Conservation (phyloP, 2,888 invertebrate genomes). For the Campoplex nolae region DNA sequence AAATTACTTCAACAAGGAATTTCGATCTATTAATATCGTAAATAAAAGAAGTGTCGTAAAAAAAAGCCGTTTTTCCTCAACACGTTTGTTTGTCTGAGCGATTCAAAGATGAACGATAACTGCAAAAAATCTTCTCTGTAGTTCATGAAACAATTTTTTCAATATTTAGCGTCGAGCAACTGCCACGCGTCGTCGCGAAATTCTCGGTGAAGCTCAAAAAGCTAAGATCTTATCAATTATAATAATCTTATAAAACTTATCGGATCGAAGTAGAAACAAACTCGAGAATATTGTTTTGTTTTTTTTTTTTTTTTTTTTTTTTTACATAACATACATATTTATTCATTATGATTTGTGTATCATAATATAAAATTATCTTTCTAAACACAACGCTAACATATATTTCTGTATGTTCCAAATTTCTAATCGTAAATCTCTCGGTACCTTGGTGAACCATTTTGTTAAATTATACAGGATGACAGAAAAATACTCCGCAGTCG, state of each 20-base stretch:
- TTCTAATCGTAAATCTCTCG: constrained; percentile 43
- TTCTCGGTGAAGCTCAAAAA: neutral
- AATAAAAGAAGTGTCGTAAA: neutral
- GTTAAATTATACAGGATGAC: constrained; percentile 74
- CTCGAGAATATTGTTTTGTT: neutral
- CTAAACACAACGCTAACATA: constrained; percentile 77
- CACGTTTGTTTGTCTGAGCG: neutral
- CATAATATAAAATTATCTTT: constrained; percentile 83
- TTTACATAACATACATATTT: constrained; percentile 81
- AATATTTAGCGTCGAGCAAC: neutral
- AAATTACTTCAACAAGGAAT: no score
- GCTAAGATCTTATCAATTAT: neutral
- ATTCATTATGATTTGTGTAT: constrained; percentile 81
- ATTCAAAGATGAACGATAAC: neutral
- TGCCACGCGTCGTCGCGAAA: neutral
- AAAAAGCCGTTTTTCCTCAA: neutral
- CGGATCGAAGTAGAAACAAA: neutral
- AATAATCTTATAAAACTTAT: no score
- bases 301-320: constrained; percentile 25
- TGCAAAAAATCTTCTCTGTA: neutral
- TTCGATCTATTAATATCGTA: no score
- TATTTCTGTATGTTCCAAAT: constrained; percentile 63
- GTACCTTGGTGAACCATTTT: constrained; percentile 75
- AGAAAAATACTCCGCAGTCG: constrained; percentile 73
- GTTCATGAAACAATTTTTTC: neutral